Base-by-base conservation (phyloP, 2,797 vertebrate genomes). In the Acrocephalus scirpaceus region DNA sequence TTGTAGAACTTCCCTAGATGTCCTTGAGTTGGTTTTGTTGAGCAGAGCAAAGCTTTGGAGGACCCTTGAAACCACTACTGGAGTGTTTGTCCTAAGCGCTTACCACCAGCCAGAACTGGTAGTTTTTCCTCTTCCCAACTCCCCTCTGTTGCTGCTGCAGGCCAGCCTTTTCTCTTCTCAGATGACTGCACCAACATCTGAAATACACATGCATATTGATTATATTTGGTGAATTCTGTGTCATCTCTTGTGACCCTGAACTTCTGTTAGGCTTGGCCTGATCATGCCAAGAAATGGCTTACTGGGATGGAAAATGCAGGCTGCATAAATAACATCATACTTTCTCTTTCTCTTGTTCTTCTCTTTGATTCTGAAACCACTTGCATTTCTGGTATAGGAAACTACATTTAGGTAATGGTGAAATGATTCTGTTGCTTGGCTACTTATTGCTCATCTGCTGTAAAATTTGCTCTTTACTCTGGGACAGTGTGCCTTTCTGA, bases 391-490 rank as follows among this genome's bases (percentile, higher is more conserved):
- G 71, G 76, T 44, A 66, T 50, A 61, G 80, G 73, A 85, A 93
- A 87, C 87, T 91, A 44, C 70, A 74, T 88, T 96, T 93, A 92
- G 60, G 75, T 84, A 73, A 83, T 44, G n/a, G 45, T 86, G 94
- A 96, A 94, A 88, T 95, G 30, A 90, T 96, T 92, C 95, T 95
- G 92, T 97, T 97, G 93, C 95, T 93, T 96, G 93, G 93, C 91
- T 97, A 80, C 88, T 97, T 97, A 88, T 21, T 96, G 86, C 93
- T 96, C 65, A 66, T 93, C 69, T 91, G 78, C 93, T 90, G 71
- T 95, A 95, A 88, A 96, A 96, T 93, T 84, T 91, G 54, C 76
- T 91, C 60, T 92, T 78, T 93, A 61, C 48, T 90, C 34, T 85
- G 42, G 65, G 44, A 81, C 79, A 80, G 22, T 14, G 30, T 91